Conservation (phyloP, 2,113 vertebrate species). For the Podilymbus podiceps region DNA sequence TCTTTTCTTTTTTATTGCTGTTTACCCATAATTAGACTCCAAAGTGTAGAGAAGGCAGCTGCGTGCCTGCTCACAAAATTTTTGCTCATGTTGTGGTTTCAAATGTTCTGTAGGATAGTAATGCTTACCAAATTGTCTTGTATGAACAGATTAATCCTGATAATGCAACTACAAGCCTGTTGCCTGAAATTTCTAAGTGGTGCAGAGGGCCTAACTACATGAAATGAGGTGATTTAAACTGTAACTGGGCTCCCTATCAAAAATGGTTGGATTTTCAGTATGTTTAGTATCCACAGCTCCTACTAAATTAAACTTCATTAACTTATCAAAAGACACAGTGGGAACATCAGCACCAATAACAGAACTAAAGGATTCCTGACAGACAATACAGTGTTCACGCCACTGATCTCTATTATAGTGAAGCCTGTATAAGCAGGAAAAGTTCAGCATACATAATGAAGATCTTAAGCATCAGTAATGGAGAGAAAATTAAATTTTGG, state of each 20-base stretch:
- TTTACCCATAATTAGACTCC: neutral
- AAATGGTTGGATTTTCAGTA: neutral
- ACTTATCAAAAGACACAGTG: neutral
- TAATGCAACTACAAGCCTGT: neutral
- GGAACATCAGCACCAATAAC: neutral
- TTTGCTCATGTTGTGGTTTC: neutral
- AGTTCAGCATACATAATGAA: neutral
- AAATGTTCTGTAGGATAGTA: neutral
- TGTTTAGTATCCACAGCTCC: neutral
- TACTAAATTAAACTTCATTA: constrained; percentile 3
- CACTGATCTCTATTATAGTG: neutral
- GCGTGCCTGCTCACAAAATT: neutral
- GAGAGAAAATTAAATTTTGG: neutral
- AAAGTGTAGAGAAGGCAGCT: neutral
- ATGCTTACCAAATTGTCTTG: neutral
- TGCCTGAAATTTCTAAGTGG: neutral
- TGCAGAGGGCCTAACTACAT: neutral
- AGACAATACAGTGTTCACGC: neutral
- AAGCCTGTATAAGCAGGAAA: neutral
- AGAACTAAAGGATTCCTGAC: neutral
- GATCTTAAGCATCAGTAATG: neutral
- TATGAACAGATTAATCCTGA: neutral
- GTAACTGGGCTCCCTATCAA: neutral
- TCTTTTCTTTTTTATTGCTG: neutral
- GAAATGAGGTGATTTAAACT: neutral